phyloP scores from a whole-genome alignment of 2,888 invertebrate species.

The Ophion costatus region DNA sequence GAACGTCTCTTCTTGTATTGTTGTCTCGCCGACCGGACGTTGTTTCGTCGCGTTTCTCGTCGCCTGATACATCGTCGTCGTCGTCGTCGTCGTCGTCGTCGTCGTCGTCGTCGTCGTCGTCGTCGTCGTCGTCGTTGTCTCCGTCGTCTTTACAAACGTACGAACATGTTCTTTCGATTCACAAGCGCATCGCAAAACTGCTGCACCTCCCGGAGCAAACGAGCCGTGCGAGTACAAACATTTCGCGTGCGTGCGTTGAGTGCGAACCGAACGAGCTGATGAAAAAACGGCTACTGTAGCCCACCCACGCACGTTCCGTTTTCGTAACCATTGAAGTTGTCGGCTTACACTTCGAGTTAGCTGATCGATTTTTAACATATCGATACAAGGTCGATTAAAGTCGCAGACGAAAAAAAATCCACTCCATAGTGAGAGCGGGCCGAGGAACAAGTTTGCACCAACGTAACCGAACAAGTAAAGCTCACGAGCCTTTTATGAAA shows the following conservation, averaged over 20 bases:
- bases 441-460: slow-evolving; percentile 1
- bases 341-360: slow-evolving; percentile 44
- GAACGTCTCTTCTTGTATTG: slow-evolving; percentile 87
- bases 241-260: background rate
- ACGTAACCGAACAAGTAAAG: slow-evolving; percentile 46
- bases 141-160: background rate
- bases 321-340: slow-evolving; percentile 66
- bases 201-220: slow-evolving; percentile 68
- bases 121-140: too few species aligned
- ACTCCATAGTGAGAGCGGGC: background rate
- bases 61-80: slow-evolving; percentile 9
- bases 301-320: background rate
- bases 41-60: slow-evolving; percentile 73
- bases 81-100: too few species aligned
- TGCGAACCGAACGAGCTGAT: background rate
- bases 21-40: slow-evolving; percentile 67
- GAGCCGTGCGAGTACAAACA: slow-evolving; percentile 28
- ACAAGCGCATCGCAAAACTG: slow-evolving; percentile 57
- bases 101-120: too few species aligned
- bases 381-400: slow-evolving; percentile 21
- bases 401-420: background rate
- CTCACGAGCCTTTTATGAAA: slow-evolving; percentile 10
- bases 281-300: too few species aligned
- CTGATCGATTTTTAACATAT: slow-evolving; percentile 15
- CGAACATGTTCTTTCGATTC: background rate